Conservation (phyloP, 2,797 vertebrate species). For the Hydrophis major region DNA sequence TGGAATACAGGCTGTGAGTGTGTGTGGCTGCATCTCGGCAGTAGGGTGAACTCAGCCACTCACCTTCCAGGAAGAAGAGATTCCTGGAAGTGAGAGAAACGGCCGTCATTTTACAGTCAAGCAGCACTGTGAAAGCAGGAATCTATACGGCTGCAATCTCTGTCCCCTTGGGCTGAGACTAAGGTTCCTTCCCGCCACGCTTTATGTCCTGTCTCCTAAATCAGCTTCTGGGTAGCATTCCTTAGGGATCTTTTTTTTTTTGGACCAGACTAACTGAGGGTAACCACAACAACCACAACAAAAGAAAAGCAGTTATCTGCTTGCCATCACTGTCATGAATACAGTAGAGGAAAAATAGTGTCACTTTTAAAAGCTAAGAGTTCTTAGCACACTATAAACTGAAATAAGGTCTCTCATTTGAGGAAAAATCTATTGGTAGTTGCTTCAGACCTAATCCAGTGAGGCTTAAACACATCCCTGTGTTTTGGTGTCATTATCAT, state of each 20-base stretch:
- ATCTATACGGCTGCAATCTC: constrained; percentile 52
- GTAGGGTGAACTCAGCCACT: constrained; percentile 73
- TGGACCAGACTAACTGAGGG: not conserved
- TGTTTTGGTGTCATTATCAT: not conserved
- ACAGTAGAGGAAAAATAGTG: not conserved
- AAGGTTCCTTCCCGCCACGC: constrained; percentile 23
- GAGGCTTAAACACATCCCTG: not conserved
- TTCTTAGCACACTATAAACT: constrained; percentile 12
- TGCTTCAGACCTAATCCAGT: not conserved
- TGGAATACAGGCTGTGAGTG: constrained; percentile 69
- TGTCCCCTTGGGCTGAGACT: constrained; percentile 46
- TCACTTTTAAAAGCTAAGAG: constrained; percentile 15
- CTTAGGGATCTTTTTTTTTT: not conserved
- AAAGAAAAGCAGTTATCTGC: constrained; percentile 39
- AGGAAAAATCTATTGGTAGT: not conserved
- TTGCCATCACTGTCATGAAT: constrained; percentile 16
- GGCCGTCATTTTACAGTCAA: constrained; percentile 70
- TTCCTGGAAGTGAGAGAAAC: constrained; percentile 76
- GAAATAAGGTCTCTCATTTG: not conserved
- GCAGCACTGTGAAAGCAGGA: constrained; percentile 63
- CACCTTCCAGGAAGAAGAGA: constrained; percentile 77
- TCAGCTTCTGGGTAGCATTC: not conserved
- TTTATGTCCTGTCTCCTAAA: not conserved
- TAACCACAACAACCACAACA: constrained; percentile 1
- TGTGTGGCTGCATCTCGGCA: constrained; percentile 72